phyloP scores from a whole-genome alignment of 2,113 vertebrate genomes.

The Corynorhinus townsendii region DNA sequence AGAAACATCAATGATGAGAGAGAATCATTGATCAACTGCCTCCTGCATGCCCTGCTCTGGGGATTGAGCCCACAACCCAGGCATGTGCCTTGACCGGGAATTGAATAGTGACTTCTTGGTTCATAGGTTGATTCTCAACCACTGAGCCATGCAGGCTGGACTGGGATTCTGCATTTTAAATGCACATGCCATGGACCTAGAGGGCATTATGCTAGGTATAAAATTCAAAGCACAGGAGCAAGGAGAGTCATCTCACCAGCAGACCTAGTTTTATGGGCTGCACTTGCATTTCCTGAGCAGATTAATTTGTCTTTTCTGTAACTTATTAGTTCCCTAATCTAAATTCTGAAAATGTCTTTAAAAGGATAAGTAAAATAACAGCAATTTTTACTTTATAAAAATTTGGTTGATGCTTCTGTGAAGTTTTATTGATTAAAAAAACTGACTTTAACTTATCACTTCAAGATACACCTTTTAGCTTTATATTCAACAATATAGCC shows the following conservation, averaged over 20 bases:
- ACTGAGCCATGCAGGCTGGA: too few species aligned
- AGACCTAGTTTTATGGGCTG: not conserved
- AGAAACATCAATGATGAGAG: too few species aligned
- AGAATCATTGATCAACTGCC: too few species aligned
- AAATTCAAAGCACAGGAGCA: not conserved
- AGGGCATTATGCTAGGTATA: not conserved
- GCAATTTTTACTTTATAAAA: not conserved
- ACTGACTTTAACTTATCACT: not conserved
- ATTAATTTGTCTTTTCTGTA: not conserved
- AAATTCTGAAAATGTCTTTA: not conserved
- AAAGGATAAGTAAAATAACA: not conserved
- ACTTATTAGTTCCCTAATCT: not conserved
- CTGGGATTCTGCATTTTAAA: not conserved
- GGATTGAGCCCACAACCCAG: too few species aligned
- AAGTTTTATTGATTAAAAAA: not conserved
- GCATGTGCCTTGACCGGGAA: too few species aligned
- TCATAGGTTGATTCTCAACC: too few species aligned
- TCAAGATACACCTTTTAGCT: not conserved
- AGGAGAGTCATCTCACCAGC: not conserved
- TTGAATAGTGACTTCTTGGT: too few species aligned
- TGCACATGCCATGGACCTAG: not conserved
- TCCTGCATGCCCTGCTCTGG: too few species aligned
- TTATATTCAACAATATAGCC: not conserved
- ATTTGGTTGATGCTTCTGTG: conserved; percentile 14
- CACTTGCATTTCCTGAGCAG: not conserved